A percentile compares a stretch with the other conserved stretches of the same genome.
Evolutionary conservation across 2,888 invertebrate species (phyloP).

Genomic region (Keiferia lycopersicella): DNA sequence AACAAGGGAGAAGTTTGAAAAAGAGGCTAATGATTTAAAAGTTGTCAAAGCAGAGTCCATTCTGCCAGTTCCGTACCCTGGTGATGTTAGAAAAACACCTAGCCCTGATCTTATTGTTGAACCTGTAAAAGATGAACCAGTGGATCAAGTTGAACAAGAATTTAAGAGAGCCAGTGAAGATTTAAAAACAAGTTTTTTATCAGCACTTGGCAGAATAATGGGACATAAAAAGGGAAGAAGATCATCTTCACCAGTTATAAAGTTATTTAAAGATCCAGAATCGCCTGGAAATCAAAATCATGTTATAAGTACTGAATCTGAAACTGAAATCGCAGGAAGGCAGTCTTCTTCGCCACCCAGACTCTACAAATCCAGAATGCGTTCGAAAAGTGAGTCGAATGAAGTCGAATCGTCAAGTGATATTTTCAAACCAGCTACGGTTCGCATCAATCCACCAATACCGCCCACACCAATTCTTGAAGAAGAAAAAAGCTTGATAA

Average conservation of each 20-base stretch:
- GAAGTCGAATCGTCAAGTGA: background rate
- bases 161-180: slow-evolving; percentile 66
- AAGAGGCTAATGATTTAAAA: slow-evolving; percentile 39
- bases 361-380: slow-evolving; percentile 28
- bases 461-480: slow-evolving; percentile 11
- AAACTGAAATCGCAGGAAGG: background rate
- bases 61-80: slow-evolving; percentile 60
- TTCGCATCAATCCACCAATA: background rate
- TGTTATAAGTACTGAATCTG: slow-evolving; percentile 28
- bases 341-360: background rate
- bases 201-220: slow-evolving; percentile 65
- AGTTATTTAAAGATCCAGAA: slow-evolving; percentile 10
- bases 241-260: slow-evolving; percentile 33
- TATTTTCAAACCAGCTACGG: background rate
- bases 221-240: slow-evolving; percentile 46
- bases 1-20: background rate
- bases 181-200: slow-evolving; percentile 63
- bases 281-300: slow-evolving; percentile 23
- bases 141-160: slow-evolving; percentile 56
- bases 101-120: slow-evolving; percentile 39
- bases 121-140: slow-evolving; percentile 32
- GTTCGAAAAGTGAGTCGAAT: slow-evolving; percentile 11
- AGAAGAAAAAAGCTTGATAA: background rate
- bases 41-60: slow-evolving; percentile 61
- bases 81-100: slow-evolving; percentile 45